Base-by-base conservation (phyloP, 2,113 vertebrate genomes). In the Oxyruncus cristatus region DNA sequence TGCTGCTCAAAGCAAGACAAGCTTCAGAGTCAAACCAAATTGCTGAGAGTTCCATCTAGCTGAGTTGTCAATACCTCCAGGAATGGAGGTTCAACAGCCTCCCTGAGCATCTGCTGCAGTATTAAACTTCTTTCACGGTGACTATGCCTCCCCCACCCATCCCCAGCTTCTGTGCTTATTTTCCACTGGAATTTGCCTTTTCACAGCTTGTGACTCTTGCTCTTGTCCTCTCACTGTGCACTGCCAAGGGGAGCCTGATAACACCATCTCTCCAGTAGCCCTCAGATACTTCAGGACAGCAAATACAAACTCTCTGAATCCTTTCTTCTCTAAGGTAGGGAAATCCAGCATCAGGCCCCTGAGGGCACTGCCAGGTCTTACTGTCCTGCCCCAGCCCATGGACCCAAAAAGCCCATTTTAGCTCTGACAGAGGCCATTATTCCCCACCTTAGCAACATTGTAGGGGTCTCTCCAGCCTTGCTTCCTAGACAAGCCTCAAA, bases 201-300 rank as follows among this genome's bases (percentile, higher is more conserved):
- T 61, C 5, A 6, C 4, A 9, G 2, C 2, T n/a, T 76, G 12
- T 2, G 3, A 24, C 15, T 76, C 20, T 32, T 65, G 12, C 1
- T 17, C 32, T 70, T 26, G 14, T 11, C 14, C 8, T 76, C 35
- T 59, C 12, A 39, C 30, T 39, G 23, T n/a, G 28, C 20, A 8
- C 35, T 72, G 33, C 30, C 3, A 1, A 47, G n/a, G 32, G 5
- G 3, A 71, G 18, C 30, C 23, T 65, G 27, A 59, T 14, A n/a
- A 32, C 20, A 28, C 27, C 6, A 8, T 33, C 37, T 62, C 33
- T 35, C 11, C 26, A 66, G 41, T 2, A 2, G 4, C 22, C 5
- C 14, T 56, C 6, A 1, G 3, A 28, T 41, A 63, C 41, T 3
- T 35, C 21, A 79, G 58, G 32, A 62, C 9, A 78, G 23, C n/a